phyloP scores from a whole-genome alignment of 2,113 vertebrate species.

The Poeciliopsis turrubarensis region DNA sequence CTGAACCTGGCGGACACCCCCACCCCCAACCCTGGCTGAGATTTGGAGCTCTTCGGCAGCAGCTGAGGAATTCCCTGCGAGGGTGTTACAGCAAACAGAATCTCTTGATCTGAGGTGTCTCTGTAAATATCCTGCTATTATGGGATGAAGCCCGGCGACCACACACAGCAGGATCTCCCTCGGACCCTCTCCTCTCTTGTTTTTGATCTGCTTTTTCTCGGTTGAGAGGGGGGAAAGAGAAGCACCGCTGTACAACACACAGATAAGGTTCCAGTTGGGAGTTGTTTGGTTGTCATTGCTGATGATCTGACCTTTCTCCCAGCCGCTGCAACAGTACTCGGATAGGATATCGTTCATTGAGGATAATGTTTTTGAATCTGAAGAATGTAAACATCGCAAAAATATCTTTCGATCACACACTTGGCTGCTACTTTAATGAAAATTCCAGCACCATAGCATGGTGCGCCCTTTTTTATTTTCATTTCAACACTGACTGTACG shows the following conservation, averaged over 20 bases:
- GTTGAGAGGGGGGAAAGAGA: constrained; percentile 25
- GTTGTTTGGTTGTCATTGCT: constrained; percentile 20
- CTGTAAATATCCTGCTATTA: constrained; percentile 66
- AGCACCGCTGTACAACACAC: constrained; percentile 54
- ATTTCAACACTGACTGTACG: constrained; percentile 73
- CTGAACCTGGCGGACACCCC: constrained; percentile 32
- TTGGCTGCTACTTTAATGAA: constrained; percentile 67
- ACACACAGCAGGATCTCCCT: constrained; percentile 33
- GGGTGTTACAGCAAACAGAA: constrained; percentile 87
- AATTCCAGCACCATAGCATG: constrained; percentile 38
- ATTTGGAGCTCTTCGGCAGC: constrained; percentile 74
- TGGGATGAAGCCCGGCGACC: constrained; percentile 35
- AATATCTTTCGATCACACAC: constrained; percentile 18
- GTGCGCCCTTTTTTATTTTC: constrained; percentile 31
- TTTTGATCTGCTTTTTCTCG: constrained; percentile 23
- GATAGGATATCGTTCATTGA: neutral
- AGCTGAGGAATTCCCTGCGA: constrained; percentile 84
- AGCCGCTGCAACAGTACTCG: neutral
- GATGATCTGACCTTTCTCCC: constrained; percentile 31
- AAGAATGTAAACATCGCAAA: constrained; percentile 45
- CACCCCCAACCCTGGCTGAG: constrained; percentile 44
- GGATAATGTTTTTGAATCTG: constrained; percentile 7
- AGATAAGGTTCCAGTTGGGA: constrained; percentile 13
- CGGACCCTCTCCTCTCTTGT: neutral
- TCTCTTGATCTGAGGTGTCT: constrained; percentile 74